phyloP scores from a whole-genome alignment of 2,888 invertebrate species.

The Psylliodes chrysocephalus region DNA sequence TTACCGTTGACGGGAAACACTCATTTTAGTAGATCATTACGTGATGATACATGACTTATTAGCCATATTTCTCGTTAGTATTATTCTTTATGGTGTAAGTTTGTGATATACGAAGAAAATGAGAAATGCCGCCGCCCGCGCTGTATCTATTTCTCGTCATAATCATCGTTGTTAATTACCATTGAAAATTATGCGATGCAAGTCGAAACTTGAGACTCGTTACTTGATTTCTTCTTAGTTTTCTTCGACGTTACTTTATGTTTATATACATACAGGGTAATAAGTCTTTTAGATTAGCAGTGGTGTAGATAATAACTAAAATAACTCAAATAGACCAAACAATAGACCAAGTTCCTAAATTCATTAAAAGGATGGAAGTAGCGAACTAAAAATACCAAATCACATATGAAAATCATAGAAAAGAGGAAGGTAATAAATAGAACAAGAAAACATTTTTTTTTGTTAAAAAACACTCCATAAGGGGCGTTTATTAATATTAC shows the following conservation, averaged over 20 bases:
- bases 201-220: constrained; percentile 59
- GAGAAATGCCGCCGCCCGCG: constrained; percentile 13
- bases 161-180: constrained; percentile 59
- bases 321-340: too few relatives aligned
- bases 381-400: too few relatives aligned
- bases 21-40: too few relatives aligned
- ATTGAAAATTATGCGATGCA: constrained; percentile 60
- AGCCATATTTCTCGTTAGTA: background rate
- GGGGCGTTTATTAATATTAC: too few relatives aligned
- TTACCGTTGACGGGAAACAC: too few relatives aligned
- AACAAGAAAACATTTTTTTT: too few relatives aligned
- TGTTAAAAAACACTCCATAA: too few relatives aligned
- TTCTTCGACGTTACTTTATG: constrained; percentile 55
- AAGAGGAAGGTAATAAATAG: too few relatives aligned
- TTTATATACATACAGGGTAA: constrained; percentile 53
- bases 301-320: background rate
- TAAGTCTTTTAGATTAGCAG: constrained; percentile 36
- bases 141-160: constrained; percentile 43
- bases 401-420: too few relatives aligned
- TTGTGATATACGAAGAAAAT: constrained; percentile 34
- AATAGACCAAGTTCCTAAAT: too few relatives aligned
- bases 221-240: constrained; percentile 48
- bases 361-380: too few relatives aligned
- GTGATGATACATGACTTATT: too few relatives aligned
- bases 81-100: background rate